Percentiles rank a stretch among this genome's conserved stretches.
Conservation (phyloP, 2,113 vertebrate species). For the Xerus inauris region DNA sequence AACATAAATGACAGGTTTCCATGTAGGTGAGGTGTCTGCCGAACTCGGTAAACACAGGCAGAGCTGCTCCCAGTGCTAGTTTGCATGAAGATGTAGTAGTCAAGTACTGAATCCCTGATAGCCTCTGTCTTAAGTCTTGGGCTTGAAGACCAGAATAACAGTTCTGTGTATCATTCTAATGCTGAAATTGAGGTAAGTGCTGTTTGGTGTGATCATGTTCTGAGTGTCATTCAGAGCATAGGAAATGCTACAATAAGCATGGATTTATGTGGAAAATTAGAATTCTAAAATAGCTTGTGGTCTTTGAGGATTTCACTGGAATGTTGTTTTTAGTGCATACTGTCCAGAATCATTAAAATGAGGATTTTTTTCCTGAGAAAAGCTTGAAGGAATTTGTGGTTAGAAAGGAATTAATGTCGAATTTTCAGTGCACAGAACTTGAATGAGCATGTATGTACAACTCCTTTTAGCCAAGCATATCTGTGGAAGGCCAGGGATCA, state of each 20-base stretch:
- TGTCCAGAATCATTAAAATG: conserved; percentile 12
- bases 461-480: neutral
- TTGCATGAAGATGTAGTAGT: neutral
- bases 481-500: conserved; percentile 1
- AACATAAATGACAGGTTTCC: neutral
- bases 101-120: neutral
- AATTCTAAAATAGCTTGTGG: neutral
- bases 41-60: neutral
- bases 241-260: neutral
- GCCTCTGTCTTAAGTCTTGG: neutral
- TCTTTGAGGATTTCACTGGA: neutral
- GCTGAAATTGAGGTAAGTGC: neutral
- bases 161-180: neutral
- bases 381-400: neutral
- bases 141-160: conserved; percentile 2
- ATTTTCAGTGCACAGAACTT: conserved; percentile 17
- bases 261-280: neutral
- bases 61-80: neutral
- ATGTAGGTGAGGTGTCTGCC: neutral
- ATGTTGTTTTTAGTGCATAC: conserved; percentile 14
- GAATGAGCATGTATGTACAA: neutral
- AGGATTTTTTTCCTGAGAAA: conserved; percentile 18
- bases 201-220: neutral
- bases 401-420: neutral
- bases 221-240: neutral